A percentile compares a stretch with the other conserved stretches of the same genome.
These are phyloP conservation scores for Plemyria rubiginata DNA, from an alignment of 2,888 invertebrate genomes.

Conservation along the genomic window DNA sequence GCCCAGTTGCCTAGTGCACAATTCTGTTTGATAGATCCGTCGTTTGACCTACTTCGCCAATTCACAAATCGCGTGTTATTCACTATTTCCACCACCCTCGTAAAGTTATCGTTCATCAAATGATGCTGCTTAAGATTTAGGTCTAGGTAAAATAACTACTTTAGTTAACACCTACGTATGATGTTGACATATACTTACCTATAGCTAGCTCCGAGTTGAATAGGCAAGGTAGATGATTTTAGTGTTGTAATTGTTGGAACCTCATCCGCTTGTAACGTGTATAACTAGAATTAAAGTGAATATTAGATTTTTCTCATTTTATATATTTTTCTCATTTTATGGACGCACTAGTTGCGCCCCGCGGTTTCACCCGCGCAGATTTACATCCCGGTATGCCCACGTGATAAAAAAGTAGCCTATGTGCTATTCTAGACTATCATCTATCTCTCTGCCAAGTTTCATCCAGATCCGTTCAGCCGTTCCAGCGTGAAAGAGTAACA, in stretches of 20 bases:
- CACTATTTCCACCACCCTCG: constrained; percentile 31
- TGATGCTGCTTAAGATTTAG: constrained; percentile 35
- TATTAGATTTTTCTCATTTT: not conserved
- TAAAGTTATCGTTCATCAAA: constrained; percentile 34
- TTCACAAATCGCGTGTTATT: constrained; percentile 36
- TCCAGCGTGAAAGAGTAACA: too few species aligned
- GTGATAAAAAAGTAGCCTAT: too few species aligned
- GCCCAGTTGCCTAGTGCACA: constrained; percentile 21
- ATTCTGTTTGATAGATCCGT: constrained; percentile 31
- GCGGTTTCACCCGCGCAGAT: too few species aligned
- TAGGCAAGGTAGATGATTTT: constrained; percentile 84
- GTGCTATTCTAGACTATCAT: too few species aligned
- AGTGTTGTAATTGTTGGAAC: constrained; percentile 88
- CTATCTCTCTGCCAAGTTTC: too few species aligned
- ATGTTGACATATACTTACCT: constrained; percentile 50
- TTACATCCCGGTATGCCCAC: too few species aligned
- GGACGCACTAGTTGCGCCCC: too few species aligned
- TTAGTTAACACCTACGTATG: constrained; percentile 1
- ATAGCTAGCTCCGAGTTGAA: constrained; percentile 65
- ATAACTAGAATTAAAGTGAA: constrained; percentile 71
- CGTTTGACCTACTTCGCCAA: constrained; percentile 41
- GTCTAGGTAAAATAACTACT: constrained; percentile 35
- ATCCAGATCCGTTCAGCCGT: too few species aligned
- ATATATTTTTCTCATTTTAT: not conserved
- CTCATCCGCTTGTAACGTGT: constrained; percentile 87